Evolutionary conservation across 2,113 vertebrate genomes (phyloP), one percentile per base, ranked within the genome.

Genomic region (Eleginops maclovinus): DNA sequence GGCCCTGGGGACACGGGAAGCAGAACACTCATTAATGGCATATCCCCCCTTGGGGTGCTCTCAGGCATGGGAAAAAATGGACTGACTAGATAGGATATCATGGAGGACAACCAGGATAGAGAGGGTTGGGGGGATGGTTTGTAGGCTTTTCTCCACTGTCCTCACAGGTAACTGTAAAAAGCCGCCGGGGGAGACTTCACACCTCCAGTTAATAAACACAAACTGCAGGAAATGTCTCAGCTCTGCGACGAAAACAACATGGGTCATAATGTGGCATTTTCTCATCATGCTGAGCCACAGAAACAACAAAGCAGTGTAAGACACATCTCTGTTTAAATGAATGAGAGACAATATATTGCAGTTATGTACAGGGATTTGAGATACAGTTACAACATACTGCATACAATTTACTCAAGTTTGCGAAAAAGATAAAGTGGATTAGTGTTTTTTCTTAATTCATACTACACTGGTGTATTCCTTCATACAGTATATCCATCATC

Each of bases 131-230:
- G n/a, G 89, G 88, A 83, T 63, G 86, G 87, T 73, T 43, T 49
- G 60, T 15, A 51, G 56, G 40, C 54, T 66, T 56, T 84, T 63
- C 63, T 81, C 81, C 24, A 2, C 75, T 75, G 69, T 82, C 79
- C 81, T 92, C 81, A 55, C 91, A 90, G 86, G 82, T 92, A 87
- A 58, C 83, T 92, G 90, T 87, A 89, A 92, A 91, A 92, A 81
- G 59, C 88, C 50, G 9, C 7, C 4, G 82, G 70, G 75, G 66
- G 69, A 81, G 84, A 82, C 77, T 88, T 93, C 84, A 87, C 91
- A 92, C 91, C 88, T 89, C 59, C 71, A 82, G 68, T 90, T 92
- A 92, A 90, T 92, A 92, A 92, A 92, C 90, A 86, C 88, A 87
- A 81, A 75, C 82, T 77, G 75, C 59, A 80, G 83, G 78, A 92